Percentiles rank a stretch among this genome's conserved stretches.
Conservation (phyloP, 2,113 vertebrate genomes). For the Petrocephalus microphthalmus region DNA sequence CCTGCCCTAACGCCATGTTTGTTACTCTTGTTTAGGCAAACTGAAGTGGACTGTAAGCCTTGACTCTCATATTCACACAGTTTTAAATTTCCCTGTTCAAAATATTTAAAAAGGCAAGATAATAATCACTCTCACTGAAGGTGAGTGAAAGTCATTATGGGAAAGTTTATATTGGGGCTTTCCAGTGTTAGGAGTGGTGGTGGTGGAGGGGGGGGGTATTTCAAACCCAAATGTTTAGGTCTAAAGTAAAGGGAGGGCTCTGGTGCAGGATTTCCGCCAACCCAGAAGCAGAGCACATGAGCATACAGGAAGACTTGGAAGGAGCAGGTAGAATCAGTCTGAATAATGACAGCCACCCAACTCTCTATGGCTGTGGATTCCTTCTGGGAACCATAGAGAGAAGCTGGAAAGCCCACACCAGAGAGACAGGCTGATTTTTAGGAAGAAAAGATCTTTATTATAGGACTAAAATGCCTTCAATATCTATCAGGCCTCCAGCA, state of each 20-base stretch:
- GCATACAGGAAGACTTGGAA: neutral
- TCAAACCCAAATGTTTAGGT: neutral
- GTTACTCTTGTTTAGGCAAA: neutral
- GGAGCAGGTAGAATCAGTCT: neutral
- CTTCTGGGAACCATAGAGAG: constrained; percentile 50
- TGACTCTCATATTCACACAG: neutral
- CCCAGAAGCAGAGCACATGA: neutral
- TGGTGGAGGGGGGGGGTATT: neutral
- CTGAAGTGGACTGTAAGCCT: neutral
- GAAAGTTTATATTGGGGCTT: neutral
- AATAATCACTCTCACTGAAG: neutral
- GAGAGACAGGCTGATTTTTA: constrained; percentile 56
- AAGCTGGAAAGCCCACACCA: constrained; percentile 55
- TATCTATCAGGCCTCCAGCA: constrained; percentile 57
- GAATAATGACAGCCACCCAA: neutral
- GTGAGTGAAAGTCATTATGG: neutral
- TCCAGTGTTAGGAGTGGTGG: neutral
- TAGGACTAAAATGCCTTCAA: constrained; percentile 56
- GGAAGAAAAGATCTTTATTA: constrained; percentile 65
- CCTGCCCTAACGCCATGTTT: too few relatives aligned
- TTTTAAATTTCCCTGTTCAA: neutral
- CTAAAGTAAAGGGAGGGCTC: neutral
- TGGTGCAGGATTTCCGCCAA: neutral
- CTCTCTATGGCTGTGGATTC: constrained; percentile 46
- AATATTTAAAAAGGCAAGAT: neutral